Percentiles rank a stretch among this genome's conserved stretches.
Conservation (phyloP, 2,888 invertebrate genomes). For the Noctua fimbriata region DNA sequence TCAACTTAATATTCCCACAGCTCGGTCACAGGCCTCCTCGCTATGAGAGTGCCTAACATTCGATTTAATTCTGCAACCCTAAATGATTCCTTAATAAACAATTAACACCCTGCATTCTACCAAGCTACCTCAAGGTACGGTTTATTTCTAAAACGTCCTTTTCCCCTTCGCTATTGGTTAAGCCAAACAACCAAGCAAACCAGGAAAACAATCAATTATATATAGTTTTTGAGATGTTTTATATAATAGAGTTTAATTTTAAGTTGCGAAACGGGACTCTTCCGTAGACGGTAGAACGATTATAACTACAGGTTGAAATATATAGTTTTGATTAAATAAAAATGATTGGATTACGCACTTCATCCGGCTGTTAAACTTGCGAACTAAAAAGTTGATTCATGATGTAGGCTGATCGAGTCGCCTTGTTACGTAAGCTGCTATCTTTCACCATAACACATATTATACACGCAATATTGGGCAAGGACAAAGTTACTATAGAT, state of each 20-base stretch:
- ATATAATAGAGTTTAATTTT: background rate
- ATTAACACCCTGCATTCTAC: background rate
- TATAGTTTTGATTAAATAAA: background rate
- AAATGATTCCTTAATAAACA: background rate
- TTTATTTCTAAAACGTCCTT: background rate
- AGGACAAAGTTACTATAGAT: background rate
- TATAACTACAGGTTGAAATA: background rate
- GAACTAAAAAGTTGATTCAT: constrained; percentile 6
- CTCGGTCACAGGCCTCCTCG: background rate
- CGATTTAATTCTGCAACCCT: background rate
- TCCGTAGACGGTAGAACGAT: background rate
- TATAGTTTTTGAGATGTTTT: background rate
- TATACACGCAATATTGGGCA: background rate
- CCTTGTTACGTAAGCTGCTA: background rate
- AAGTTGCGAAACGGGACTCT: constrained; percentile 6
- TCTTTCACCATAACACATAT: background rate
- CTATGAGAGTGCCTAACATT: background rate
- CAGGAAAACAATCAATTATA: constrained; percentile 9
- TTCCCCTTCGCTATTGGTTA: background rate
- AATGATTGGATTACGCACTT: background rate
- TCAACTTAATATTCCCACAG: background rate
- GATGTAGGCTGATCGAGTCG: constrained; percentile 6
- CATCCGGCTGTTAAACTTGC: background rate
- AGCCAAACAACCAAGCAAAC: constrained; percentile 5
- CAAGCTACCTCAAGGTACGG: background rate